Evolutionary conservation across 2,797 vertebrate genomes (phyloP).

Genomic region (Steatocranus sp.): DNA sequence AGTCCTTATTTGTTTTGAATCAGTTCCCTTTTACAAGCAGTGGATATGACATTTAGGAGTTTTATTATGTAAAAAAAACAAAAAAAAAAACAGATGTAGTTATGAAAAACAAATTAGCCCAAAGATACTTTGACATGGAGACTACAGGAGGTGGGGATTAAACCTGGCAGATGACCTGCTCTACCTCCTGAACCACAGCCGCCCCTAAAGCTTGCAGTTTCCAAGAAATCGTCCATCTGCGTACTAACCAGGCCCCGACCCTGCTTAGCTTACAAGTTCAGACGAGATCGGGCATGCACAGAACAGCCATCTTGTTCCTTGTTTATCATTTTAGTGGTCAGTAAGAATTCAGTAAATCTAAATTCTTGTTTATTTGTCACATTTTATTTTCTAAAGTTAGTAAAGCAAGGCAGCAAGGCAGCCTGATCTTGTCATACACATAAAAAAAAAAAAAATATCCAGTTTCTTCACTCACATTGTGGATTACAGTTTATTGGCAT

Average conservation of each 20-base stretch:
- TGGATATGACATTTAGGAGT: neutral
- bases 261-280: neutral
- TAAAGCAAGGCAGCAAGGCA: no score
- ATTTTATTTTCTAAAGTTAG: neutral
- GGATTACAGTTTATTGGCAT: neutral
- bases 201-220: neutral
- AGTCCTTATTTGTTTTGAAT: neutral
- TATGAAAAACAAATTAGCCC: neutral
- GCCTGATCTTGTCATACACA: neutral
- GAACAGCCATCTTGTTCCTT: neutral
- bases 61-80: neutral
- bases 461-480: neutral
- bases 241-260: neutral
- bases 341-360: neutral
- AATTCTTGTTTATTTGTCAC: neutral
- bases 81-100: rapidly evolving
- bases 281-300: neutral
- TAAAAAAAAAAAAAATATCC: neutral
- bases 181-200: neutral
- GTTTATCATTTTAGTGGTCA: neutral
- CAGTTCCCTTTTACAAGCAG: neutral
- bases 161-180: neutral
- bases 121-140: neutral
- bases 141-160: neutral
- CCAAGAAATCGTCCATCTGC: neutral